Evolutionary conservation across 2,113 vertebrate genomes (phyloP).

Genomic region (Nothoprocta perdicaria): DNA sequence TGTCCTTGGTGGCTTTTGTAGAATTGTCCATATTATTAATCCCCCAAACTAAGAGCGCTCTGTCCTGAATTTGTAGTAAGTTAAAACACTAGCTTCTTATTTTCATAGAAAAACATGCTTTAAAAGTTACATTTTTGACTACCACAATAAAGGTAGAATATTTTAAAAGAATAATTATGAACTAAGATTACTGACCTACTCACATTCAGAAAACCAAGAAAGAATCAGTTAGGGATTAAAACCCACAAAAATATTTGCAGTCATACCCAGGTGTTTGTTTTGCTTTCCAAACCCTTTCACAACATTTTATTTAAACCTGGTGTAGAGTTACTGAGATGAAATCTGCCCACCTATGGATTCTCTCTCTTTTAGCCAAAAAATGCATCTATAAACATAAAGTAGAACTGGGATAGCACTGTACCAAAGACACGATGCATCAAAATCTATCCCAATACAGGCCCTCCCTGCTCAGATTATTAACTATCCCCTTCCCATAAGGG

Average conservation of each 20-base stretch:
- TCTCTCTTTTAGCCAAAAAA: background rate
- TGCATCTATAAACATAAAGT: background rate
- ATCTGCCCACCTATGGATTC: background rate
- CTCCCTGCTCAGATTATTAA: background rate
- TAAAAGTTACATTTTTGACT: background rate
- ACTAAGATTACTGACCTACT: background rate
- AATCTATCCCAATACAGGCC: background rate
- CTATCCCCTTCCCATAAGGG: background rate
- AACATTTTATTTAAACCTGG: background rate
- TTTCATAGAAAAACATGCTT: background rate
- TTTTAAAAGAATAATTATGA: background rate
- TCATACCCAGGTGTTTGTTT: background rate
- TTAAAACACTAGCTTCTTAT: background rate
- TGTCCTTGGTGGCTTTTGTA: background rate
- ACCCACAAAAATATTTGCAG: background rate
- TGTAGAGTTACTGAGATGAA: background rate
- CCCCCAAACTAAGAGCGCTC: background rate
- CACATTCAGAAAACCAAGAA: background rate
- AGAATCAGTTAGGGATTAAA: background rate
- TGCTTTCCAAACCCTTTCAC: background rate
- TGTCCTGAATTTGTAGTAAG: background rate
- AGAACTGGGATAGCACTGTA: background rate
- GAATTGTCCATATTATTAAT: background rate
- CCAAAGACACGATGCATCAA: background rate
- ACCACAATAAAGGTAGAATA: background rate